Evolutionary conservation across 2,888 invertebrate species (phyloP).

Genomic region (Hermaeophaga mercurialis): DNA sequence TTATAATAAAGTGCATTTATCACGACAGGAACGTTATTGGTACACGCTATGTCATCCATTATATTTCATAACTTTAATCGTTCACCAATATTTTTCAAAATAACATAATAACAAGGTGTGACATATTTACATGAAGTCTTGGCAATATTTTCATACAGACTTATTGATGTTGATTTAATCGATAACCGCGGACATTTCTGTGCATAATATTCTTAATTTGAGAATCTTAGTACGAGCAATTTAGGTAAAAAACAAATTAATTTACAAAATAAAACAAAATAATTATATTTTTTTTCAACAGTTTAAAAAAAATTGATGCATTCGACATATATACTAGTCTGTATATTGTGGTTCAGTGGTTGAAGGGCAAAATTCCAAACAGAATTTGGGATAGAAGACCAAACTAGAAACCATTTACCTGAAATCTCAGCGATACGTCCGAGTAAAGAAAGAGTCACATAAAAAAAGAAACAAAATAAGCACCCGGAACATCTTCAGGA

Average conservation of each 20-base stretch:
- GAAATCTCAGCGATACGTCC: no score
- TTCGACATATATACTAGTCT: no score
- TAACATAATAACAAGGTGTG: constrained; percentile 40
- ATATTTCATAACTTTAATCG: constrained; percentile 33
- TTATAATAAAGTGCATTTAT: constrained; percentile 14
- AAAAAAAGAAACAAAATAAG: no score
- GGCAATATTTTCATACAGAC: constrained; percentile 31
- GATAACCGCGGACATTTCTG: constrained; percentile 20
- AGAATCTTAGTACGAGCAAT: constrained; percentile 7
- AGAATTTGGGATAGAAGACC: no score
- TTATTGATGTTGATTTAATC: constrained; percentile 32
- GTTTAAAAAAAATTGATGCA: no score
- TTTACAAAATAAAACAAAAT: no score
- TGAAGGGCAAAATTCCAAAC: no score
- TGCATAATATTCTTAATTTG: constrained; percentile 10
- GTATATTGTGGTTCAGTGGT: no score
- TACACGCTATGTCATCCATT: constrained; percentile 32
- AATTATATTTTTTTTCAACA: no score
- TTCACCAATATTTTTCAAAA: constrained; percentile 33
- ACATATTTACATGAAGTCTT: constrained; percentile 36
- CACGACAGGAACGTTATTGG: constrained; percentile 11
- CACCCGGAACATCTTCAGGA: no score
- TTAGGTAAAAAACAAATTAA: background rate
- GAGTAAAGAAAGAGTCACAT: no score
- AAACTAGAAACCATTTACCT: no score